Evolutionary conservation across 1,140 invertebrate species (phyloP).

Genomic region (Coelopa frigida): DNA sequence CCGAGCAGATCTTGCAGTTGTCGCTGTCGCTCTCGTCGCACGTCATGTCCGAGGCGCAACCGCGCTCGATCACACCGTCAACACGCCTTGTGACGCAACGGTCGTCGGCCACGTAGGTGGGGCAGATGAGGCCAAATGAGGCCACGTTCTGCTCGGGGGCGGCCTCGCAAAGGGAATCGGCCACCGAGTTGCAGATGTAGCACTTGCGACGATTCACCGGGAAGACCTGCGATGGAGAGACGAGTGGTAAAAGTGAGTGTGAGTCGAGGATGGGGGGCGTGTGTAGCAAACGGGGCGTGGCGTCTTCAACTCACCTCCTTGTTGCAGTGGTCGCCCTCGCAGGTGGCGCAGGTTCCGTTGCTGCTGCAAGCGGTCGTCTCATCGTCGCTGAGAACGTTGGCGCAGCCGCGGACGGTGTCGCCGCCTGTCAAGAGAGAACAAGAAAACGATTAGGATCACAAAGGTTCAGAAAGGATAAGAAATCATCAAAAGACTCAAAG

Average conservation of each 20-base stretch:
- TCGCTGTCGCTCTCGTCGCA: constrained; percentile 21
- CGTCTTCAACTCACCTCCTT: constrained; percentile 7
- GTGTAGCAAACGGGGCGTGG: not conserved
- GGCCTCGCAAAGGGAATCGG: constrained; percentile 16
- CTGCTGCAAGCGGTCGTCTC: constrained; percentile 21
- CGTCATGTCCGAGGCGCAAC: constrained; percentile 20
- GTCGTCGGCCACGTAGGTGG: constrained; percentile 25
- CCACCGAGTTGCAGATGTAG: constrained; percentile 30
- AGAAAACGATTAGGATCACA: too few species aligned
- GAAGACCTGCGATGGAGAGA: constrained; percentile 17
- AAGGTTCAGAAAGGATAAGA: too few species aligned
- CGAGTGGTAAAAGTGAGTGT: not conserved
- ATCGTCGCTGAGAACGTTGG: constrained; percentile 12
- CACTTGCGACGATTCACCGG: constrained; percentile 27
- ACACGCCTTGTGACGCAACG: constrained; percentile 18
- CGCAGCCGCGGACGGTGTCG: constrained; percentile 30
- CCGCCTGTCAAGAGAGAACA: constrained; percentile 16
- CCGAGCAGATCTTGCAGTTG: constrained; percentile 25
- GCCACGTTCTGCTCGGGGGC: constrained; percentile 19
- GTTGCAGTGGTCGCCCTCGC: constrained; percentile 29
- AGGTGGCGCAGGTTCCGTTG: constrained; percentile 25
- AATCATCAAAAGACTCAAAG: too few species aligned
- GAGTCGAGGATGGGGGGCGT: not conserved
- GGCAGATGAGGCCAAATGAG: constrained; percentile 27
- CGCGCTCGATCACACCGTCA: constrained; percentile 19